Evolutionary conservation across 2,888 invertebrate species (phyloP).

Genomic region (Nephrotoma flavescens): DNA sequence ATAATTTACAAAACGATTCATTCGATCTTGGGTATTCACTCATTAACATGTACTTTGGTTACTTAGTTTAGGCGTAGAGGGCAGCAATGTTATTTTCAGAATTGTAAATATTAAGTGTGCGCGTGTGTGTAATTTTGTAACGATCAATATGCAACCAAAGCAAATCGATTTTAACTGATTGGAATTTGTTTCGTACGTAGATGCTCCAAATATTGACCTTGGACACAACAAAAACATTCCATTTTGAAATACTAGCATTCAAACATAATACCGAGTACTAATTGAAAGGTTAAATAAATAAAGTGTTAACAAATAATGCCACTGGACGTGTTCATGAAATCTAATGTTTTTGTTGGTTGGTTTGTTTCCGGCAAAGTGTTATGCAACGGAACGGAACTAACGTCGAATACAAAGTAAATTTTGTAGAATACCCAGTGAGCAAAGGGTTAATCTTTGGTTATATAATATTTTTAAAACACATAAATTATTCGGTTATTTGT

Average conservation of each 20-base stretch:
- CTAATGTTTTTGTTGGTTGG: not conserved
- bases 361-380: not conserved
- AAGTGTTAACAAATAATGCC: not conserved
- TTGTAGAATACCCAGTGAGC: not conserved
- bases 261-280: not conserved
- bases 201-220: not conserved
- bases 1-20: not conserved
- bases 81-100: too few relatives aligned
- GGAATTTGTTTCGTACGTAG: too few relatives aligned
- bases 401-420: too few relatives aligned
- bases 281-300: not conserved
- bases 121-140: not conserved
- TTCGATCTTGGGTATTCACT: not conserved
- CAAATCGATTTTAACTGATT: too few relatives aligned
- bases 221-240: not conserved
- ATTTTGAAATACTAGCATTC: not conserved
- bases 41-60: too few relatives aligned
- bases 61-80: too few relatives aligned
- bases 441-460: not conserved
- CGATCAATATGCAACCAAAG: too few relatives aligned
- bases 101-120: not conserved
- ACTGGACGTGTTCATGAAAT: not conserved
- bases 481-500: not conserved
- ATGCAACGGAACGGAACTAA: too few relatives aligned
- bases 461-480: not conserved